A percentile compares a stretch with the other conserved stretches of the same genome.
phyloP scores from a whole-genome alignment of 2,888 invertebrate genomes.

The Orchesella flavescens region DNA sequence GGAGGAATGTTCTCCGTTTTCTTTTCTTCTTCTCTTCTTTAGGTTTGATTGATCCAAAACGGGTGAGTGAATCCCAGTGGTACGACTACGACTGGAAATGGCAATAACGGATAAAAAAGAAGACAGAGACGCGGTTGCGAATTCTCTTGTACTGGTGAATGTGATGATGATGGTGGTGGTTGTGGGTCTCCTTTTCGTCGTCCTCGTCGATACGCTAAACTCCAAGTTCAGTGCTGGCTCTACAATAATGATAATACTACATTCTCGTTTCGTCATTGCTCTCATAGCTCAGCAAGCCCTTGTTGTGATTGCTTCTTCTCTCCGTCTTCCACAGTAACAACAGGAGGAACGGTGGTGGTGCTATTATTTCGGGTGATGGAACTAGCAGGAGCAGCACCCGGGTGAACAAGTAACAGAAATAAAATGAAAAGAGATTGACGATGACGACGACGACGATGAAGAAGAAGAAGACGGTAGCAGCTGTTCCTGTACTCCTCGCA shows the following conservation, averaged over 20 bases:
- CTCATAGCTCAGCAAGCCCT: slow-evolving; percentile 34
- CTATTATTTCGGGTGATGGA: not conserved
- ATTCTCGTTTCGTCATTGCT: slow-evolving; percentile 40
- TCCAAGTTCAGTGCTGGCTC: slow-evolving; percentile 29
- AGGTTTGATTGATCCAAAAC: slow-evolving; percentile 60
- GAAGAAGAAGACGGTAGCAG: slow-evolving; percentile 47
- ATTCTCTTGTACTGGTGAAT: not conserved
- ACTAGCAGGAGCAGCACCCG: slow-evolving; percentile 14
- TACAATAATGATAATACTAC: slow-evolving; percentile 38
- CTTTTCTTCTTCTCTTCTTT: slow-evolving; percentile 27
- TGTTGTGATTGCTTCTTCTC: slow-evolving; percentile 46
- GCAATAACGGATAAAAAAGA: slow-evolving; percentile 46
- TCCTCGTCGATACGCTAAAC: slow-evolving; percentile 30
- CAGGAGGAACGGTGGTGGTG: slow-evolving; percentile 4
- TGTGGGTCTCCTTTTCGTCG: slow-evolving; percentile 19
- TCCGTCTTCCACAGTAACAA: slow-evolving; percentile 6
- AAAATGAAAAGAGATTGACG: slow-evolving; percentile 38
- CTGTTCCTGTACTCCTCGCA: slow-evolving; percentile 41
- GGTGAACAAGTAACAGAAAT: slow-evolving; percentile 45
- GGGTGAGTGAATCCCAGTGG: slow-evolving; percentile 54
- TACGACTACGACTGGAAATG: slow-evolving; percentile 37
- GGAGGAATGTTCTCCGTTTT: slow-evolving; percentile 29
- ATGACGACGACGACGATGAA: slow-evolving; percentile 34
- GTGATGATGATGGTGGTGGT: slow-evolving; percentile 1
- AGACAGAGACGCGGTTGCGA: not conserved